Evolutionary conservation across 2,888 invertebrate species (phyloP).

Genomic region (Hybos culiciformis): DNA sequence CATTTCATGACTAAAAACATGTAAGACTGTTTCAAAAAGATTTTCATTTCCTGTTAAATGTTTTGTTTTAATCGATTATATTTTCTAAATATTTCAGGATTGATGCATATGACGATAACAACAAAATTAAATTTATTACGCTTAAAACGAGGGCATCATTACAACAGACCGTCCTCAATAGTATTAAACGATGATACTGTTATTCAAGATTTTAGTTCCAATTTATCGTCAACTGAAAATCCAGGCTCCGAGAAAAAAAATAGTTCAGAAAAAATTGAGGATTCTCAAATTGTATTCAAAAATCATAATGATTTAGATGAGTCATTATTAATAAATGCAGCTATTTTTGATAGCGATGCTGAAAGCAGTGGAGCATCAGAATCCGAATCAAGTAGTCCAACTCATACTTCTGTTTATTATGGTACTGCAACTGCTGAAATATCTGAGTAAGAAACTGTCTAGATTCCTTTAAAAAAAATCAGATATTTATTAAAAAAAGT

Average conservation of each 20-base stretch:
- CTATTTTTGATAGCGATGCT: slow-evolving; percentile 34
- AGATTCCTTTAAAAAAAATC: background rate
- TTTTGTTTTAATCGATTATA: no score
- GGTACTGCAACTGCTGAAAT: slow-evolving; percentile 23
- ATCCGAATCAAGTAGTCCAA: slow-evolving; percentile 28
- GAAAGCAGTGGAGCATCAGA: slow-evolving; percentile 33
- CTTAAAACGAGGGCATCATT: slow-evolving; percentile 23
- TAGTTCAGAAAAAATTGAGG: background rate
- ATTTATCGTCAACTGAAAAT: background rate
- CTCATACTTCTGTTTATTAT: slow-evolving; percentile 14
- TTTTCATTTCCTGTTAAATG: no score
- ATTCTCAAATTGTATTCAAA: background rate
- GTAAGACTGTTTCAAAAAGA: no score
- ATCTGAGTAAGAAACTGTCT: background rate
- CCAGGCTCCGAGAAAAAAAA: background rate
- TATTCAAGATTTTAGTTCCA: no score
- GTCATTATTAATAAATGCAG: slow-evolving; percentile 17
- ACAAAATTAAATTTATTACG: slow-evolving; percentile 58
- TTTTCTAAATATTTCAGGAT: no score
- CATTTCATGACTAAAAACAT: no score
- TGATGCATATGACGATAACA: slow-evolving; percentile 61
- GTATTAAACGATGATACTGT: no score
- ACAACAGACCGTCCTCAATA: background rate
- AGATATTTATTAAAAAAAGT: background rate
- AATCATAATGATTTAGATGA: background rate